Evolutionary conservation across 2,888 invertebrate species (phyloP), one percentile per base, ranked within the genome.

Genomic region (Drosophila dives): DNA sequence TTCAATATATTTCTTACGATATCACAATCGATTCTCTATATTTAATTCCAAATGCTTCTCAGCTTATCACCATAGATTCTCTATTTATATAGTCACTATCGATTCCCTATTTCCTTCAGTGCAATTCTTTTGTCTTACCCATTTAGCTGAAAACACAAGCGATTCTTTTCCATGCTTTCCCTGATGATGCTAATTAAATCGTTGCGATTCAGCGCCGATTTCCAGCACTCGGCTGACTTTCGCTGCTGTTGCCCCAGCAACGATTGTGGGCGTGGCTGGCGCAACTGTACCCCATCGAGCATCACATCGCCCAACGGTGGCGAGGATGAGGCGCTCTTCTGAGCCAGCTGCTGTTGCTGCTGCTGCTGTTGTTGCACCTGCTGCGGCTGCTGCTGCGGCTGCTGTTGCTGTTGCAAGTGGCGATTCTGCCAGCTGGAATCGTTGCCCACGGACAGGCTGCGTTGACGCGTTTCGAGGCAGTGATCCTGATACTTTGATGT

Each of bases 81-180:
- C 10, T 2, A 7, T 23, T 48, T 15, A 23, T 53, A 26, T 38
- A 26, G 26, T 12, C 38, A 23, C 26, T 26, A 2, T 49, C 26
- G 17, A 26, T 17, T 26, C 26, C 11, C 23, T 11, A 12, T n/a
- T 8, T 29, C 10, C 32, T 32, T 20, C 20, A 7, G n/a, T 50
- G 38, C 5, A 40, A 29, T 51, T 58, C 26, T 36, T 42, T 23
- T 61, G 48, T 68, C 93, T 92, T 93, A 96, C 96, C 96, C 96
- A 92, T 95, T 95, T 92, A 96, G 94, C 94, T 96, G 96, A 95
- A 96, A 96, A 95, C 96, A 96, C 94, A 96, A 94, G 93, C 96
- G 96, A 94, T 97, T 97, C 93, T 97, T 97, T 93, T 97, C 97
- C 97, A 98, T 97, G 93, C 97, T 97, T 81, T 97, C 97, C 93